Conservation (phyloP, 2,888 invertebrate genomes). For the Netelia fuscicornis region DNA sequence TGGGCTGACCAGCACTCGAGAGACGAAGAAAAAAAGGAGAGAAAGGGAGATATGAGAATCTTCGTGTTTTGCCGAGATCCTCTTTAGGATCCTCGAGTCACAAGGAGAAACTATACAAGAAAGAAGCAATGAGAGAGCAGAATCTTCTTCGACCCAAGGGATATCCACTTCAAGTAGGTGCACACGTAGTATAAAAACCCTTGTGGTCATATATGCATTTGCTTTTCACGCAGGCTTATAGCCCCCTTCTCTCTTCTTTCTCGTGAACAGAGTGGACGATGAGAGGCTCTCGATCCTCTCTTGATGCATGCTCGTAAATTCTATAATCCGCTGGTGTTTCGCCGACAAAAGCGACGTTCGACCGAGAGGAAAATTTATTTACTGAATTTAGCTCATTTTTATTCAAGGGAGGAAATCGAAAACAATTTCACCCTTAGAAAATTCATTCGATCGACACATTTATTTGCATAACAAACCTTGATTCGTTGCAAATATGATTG, state of each 20-base stretch:
- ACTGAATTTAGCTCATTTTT: not conserved
- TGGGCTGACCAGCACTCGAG: slow-evolving; percentile 64
- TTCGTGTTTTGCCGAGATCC: slow-evolving; percentile 79
- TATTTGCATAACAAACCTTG: no score
- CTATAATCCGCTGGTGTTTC: slow-evolving; percentile 38
- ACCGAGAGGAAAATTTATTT: not conserved
- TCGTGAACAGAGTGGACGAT: slow-evolving; percentile 20
- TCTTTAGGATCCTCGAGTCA: slow-evolving; percentile 70
- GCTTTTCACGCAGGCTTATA: slow-evolving; percentile 63
- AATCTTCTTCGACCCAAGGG: slow-evolving; percentile 62
- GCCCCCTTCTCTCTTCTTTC: slow-evolving; percentile 12
- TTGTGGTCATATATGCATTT: slow-evolving; percentile 69
- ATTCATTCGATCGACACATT: no score
- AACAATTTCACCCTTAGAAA: no score
- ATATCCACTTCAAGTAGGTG: slow-evolving; percentile 56
- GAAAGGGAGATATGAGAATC: slow-evolving; percentile 61
- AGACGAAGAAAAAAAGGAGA: slow-evolving; percentile 23
- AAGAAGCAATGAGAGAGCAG: slow-evolving; percentile 64
- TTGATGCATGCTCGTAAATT: slow-evolving; percentile 56
- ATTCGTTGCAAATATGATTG: no score
- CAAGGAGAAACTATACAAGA: slow-evolving; percentile 64
- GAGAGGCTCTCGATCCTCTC: slow-evolving; percentile 49
- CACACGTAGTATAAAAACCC: slow-evolving; percentile 58
- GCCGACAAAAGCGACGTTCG: slow-evolving; percentile 7
- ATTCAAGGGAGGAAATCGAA: not conserved